phyloP scores from a whole-genome alignment of 2,888 invertebrate genomes.

The Aethes cnicana region DNA sequence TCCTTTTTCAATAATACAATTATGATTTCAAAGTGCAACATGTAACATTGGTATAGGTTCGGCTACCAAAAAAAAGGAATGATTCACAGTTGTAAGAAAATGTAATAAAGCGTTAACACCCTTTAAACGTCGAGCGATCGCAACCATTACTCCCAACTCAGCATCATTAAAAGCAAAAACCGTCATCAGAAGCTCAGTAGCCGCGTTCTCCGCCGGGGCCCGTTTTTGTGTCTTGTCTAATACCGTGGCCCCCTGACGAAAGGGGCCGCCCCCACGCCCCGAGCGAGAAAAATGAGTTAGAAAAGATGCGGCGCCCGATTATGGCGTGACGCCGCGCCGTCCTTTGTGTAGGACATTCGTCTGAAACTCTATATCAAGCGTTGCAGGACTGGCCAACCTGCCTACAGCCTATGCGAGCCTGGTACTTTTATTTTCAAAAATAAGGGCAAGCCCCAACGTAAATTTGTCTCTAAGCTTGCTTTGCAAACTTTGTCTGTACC shows the following conservation, averaged over 20 bases:
- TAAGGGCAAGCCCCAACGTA: no score
- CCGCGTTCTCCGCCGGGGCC: conserved; percentile 69
- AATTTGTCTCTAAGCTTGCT: no score
- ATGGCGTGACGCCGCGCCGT: conserved; percentile 69
- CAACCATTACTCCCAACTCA: conserved; percentile 34
- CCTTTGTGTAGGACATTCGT: conserved; percentile 74
- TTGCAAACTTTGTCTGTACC: no score
- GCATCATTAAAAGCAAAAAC: conserved; percentile 47
- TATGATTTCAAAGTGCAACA: no score
- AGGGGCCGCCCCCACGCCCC: conserved; percentile 51
- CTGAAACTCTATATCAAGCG: conserved; percentile 78
- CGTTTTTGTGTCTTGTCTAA: conserved; percentile 83
- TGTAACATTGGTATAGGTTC: no score
- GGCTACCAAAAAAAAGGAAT: no score
- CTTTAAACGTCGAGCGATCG: conserved; percentile 1
- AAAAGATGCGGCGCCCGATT: conserved; percentile 81
- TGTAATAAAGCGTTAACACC: conserved; percentile 5
- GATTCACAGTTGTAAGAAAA: no score
- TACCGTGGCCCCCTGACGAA: conserved; percentile 76
- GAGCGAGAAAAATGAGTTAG: conserved; percentile 82
- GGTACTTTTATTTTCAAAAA: conserved; percentile 38
- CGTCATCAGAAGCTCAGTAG: conserved; percentile 71
- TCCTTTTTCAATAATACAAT: no score
- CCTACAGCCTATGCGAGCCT: conserved; percentile 42
- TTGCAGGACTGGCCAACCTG: conserved; percentile 55